Conservation (phyloP, 2,888 invertebrate species). For the Hyalella azteca region DNA sequence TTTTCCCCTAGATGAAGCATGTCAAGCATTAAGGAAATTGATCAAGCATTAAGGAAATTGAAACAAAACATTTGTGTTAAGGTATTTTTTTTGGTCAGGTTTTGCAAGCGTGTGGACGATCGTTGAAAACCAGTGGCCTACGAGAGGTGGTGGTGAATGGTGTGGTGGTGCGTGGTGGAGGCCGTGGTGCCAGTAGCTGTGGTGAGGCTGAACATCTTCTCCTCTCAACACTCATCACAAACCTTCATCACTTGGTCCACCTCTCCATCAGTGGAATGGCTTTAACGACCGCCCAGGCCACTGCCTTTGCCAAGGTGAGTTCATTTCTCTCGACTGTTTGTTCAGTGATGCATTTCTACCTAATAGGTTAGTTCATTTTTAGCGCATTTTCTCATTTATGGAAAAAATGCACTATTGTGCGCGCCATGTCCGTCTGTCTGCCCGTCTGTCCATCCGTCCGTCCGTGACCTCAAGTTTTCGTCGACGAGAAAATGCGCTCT, state of each 20-base stretch:
- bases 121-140: conserved; percentile 25
- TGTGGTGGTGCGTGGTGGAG: conserved; percentile 30
- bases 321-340: too few relatives aligned
- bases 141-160: conserved; percentile 28
- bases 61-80: not conserved
- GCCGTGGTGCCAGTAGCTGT: conserved; percentile 47
- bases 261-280: conserved; percentile 52
- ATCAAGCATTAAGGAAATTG: too few relatives aligned
- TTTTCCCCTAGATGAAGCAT: too few relatives aligned
- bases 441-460: too few relatives aligned
- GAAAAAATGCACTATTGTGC: too few relatives aligned
- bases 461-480: too few relatives aligned
- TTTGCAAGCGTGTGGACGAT: conserved; percentile 14
- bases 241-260: conserved; percentile 55
- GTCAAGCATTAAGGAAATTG: too few relatives aligned
- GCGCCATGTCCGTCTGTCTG: too few relatives aligned
- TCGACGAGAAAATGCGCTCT: too few relatives aligned
- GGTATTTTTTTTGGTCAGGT: not conserved
- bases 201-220: conserved; percentile 54
- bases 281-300: conserved; percentile 47
- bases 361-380: too few relatives aligned
- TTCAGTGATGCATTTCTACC: too few relatives aligned
- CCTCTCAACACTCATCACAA: conserved; percentile 47
- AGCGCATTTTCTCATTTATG: too few relatives aligned
- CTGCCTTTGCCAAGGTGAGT: conserved; percentile 52